A percentile compares a stretch with the other conserved stretches of the same genome.
These are phyloP conservation scores for Mionectes macconnelli DNA, from an alignment of 2,113 vertebrate species.

Conservation along the genomic window DNA sequence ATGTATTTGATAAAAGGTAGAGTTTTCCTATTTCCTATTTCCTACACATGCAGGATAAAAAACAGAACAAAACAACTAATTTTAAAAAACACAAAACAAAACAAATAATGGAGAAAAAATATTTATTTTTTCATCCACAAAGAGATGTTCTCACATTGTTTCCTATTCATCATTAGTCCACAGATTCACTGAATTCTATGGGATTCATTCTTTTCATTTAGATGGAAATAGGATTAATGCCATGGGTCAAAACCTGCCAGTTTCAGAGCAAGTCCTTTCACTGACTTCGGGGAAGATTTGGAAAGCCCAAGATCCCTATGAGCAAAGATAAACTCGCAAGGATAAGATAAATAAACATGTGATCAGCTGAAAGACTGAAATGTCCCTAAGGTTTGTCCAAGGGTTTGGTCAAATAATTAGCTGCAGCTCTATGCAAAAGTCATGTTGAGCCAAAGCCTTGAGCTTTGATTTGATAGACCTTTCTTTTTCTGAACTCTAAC, in stretches of 20 bases:
- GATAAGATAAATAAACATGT: background rate
- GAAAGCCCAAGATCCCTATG: background rate
- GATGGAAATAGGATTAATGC: background rate
- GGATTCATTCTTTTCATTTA: background rate
- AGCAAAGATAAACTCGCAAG: background rate
- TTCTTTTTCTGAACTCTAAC: constrained; percentile 46
- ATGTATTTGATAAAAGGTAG: background rate
- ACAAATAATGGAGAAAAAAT: background rate
- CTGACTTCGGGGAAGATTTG: background rate
- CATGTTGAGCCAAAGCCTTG: constrained; percentile 43
- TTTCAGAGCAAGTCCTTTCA: background rate
- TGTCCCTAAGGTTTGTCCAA: background rate
- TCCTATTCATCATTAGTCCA: background rate
- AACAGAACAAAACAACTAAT: background rate
- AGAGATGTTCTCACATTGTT: background rate
- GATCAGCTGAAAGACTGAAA: background rate
- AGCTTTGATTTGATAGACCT: constrained; percentile 43
- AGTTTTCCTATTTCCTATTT: background rate
- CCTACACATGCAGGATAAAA: background rate
- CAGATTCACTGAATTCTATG: background rate
- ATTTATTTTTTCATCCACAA: background rate
- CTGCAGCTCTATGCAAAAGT: constrained; percentile 39
- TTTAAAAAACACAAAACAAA: background rate
- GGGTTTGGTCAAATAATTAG: constrained; percentile 21
- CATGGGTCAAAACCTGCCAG: background rate